A percentile compares a stretch with the other conserved stretches of the same genome.
Evolutionary conservation across 2,888 invertebrate genomes (phyloP).

Genomic region (Himalopsyche anomala): DNA sequence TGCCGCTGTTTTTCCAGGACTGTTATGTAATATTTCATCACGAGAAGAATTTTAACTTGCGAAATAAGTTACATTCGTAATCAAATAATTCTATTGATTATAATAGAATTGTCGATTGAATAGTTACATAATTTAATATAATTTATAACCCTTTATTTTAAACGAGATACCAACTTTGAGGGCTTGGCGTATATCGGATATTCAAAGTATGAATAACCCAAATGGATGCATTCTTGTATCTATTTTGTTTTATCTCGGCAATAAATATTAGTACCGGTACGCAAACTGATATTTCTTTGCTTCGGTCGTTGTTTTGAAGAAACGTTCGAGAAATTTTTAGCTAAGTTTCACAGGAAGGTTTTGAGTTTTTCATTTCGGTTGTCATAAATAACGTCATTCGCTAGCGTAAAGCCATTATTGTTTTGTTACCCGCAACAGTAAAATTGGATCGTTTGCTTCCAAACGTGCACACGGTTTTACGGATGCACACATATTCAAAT

Average conservation of each 20-base stretch:
- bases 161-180: not conserved
- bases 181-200: not conserved
- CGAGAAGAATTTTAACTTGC: too few relatives aligned
- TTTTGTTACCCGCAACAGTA: constrained; percentile 8
- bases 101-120: too few relatives aligned
- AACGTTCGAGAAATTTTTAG: constrained; percentile 19
- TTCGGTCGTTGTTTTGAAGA: not conserved
- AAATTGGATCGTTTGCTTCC: constrained; percentile 32
- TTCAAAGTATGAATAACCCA: too few relatives aligned
- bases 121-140: too few relatives aligned
- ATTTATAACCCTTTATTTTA: not conserved
- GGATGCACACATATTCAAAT: constrained; percentile 16
- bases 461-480: constrained; percentile 1
- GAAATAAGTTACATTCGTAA: too few relatives aligned
- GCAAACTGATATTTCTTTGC: constrained; percentile 23
- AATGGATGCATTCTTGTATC: not conserved
- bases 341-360: not conserved
- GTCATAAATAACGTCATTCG: constrained; percentile 23
- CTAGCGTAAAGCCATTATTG: constrained; percentile 22
- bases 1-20: too few relatives aligned
- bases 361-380: constrained; percentile 29
- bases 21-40: too few relatives aligned
- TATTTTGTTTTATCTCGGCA: not conserved
- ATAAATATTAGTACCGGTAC: constrained; percentile 1
- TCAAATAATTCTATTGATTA: too few relatives aligned